A percentile compares a stretch with the other conserved stretches of the same genome.
phyloP scores from a whole-genome alignment of 2,113 vertebrate genomes.

The Sinocyclocheilus maitianheensis region DNA sequence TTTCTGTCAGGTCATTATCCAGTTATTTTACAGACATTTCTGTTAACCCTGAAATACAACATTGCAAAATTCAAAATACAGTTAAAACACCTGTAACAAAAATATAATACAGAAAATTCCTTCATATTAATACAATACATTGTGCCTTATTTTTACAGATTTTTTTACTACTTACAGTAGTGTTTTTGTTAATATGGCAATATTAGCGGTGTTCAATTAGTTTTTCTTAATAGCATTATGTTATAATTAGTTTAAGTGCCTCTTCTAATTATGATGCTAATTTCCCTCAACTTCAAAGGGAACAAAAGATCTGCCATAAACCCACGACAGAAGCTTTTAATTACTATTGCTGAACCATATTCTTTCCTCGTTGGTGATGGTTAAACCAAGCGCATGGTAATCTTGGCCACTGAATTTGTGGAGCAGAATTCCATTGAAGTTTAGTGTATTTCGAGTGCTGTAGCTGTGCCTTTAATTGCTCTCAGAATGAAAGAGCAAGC shows the following conservation, averaged over 20 bases:
- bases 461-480: neutral
- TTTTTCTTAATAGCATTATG: neutral
- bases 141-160: too few species aligned
- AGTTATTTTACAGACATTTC: too few species aligned
- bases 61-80: too few species aligned
- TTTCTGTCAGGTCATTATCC: too few species aligned
- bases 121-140: too few species aligned
- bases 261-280: neutral
- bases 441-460: neutral
- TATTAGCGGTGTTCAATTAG: neutral
- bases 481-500: neutral
- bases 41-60: too few species aligned
- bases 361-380: neutral
- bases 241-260: neutral
- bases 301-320: neutral
- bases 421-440: constrained; percentile 2
- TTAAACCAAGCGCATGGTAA: constrained; percentile 1
- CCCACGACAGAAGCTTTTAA: neutral
- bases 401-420: neutral
- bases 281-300: neutral
- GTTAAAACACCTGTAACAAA: too few species aligned
- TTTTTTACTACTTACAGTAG: neutral
- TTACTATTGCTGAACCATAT: neutral
- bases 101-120: too few species aligned
- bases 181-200: neutral